Base-by-base conservation (phyloP, 2,888 invertebrate genomes). In the Caenorhabditis imperialis region DNA sequence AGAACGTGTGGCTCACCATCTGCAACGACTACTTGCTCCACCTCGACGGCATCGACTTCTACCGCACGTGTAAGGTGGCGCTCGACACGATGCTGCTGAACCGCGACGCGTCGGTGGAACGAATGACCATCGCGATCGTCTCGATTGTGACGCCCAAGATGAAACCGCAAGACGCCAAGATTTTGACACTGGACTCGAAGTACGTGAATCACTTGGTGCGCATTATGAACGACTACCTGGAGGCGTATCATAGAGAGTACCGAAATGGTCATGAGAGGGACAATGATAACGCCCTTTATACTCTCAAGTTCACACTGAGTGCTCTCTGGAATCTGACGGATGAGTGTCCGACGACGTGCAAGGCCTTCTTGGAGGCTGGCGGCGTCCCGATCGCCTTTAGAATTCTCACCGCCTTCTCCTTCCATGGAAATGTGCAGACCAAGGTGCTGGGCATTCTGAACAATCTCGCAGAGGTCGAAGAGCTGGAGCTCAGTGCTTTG, bases 251-350 rank as follows among this genome's bases (percentile, higher is more conserved):
- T 38, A 42, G 57, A 25, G 53, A 75, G 22, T 16, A 27, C 27
- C 50, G 60, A 30, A 27, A 50, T 3, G 70, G 60, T 18, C 70
- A 70, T 27, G 63, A 72, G n/a, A 35, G 67, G 25, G 72, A 78
- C 23, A 63, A 78, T 38, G 79, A 81, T 23, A 76, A 61, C 89
- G 90, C 75, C 20, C 92, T 93, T 84, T 92, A 93, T 72, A 93
- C 93, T 2, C 90, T 93, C 89, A 93, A 92, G 87, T 93, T 93
- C 87, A 93, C 93, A 0, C 89, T 93, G 47, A 92, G 92, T 85
- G 93, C 93, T 27, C 89, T 93, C 25, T 93, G 93, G 93, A 93
- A 93, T 89, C 89, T 93, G 48, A 93, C 93, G 47, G 93, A 93
- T 87, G 93, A 93, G 88, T 92, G 92, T 77, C 92, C 92, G 0